A percentile compares a stretch with the other conserved stretches of the same genome.
phyloP scores from a whole-genome alignment of 2,888 invertebrate genomes.

The Erebia palarica region DNA sequence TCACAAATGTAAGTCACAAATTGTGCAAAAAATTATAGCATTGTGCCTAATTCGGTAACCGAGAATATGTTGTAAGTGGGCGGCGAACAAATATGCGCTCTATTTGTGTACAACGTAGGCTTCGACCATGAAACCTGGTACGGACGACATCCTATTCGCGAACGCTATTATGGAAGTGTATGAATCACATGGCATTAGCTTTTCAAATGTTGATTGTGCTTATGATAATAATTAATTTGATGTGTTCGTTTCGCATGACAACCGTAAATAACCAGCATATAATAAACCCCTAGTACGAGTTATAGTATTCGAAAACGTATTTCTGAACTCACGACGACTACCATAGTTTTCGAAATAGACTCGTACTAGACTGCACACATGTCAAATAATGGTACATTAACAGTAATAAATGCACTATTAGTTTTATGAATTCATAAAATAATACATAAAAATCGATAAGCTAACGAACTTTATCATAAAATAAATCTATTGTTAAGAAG shows the following conservation, averaged over 20 bases:
- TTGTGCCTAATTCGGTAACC: slow-evolving; percentile 8
- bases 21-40: neutral
- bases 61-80: neutral
- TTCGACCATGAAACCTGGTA: slow-evolving; percentile 16
- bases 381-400: neutral
- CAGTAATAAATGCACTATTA: neutral
- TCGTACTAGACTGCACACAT: neutral
- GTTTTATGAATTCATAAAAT: neutral
- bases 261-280: slow-evolving; percentile 29
- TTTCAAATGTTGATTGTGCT: slow-evolving; percentile 9
- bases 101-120: slow-evolving; percentile 10
- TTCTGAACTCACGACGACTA: neutral
- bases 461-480: neutral
- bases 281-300: neutral
- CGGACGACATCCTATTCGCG: slow-evolving; percentile 9
- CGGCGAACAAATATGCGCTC: slow-evolving; percentile 21
- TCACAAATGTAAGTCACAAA: slow-evolving; percentile 8
- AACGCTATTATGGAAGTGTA: slow-evolving; percentile 16
- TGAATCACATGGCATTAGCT: slow-evolving; percentile 22
- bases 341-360: neutral
- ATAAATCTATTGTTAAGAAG: neutral
- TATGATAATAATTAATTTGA: slow-evolving; percentile 3
- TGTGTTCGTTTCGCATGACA: slow-evolving; percentile 20
- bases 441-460: neutral
- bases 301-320: neutral